Base-by-base conservation (phyloP, 2,797 vertebrate genomes). In the Acomys russatus region DNA sequence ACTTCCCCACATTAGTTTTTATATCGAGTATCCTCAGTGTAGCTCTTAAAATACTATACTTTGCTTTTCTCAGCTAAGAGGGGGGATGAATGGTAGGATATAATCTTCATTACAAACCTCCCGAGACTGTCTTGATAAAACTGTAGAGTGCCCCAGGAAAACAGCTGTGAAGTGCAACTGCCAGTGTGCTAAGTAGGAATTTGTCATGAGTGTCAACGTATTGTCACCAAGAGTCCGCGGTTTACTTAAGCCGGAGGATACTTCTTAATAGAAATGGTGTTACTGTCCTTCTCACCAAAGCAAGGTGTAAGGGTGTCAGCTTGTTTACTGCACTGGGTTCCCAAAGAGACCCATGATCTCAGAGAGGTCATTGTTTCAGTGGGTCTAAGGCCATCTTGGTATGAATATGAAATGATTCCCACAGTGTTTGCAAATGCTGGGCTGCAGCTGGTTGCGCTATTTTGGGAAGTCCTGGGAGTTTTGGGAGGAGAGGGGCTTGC, bases 81-180 rank as follows among this genome's bases (percentile, higher is more conserved):
- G n/a, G 11, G 15, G 61, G 59, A 33, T 76, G 51, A 61, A 85
- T 54, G 70, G 0, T 18, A 79, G 8, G 18, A 33, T 77, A 70
- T 77, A 59, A 4, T 78, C 18, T 84, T 59, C 49, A n/a, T 73
- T 5, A 15, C 14, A 71, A 20, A 84, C 33, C 14, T 61, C 38
- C 51, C 68, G 71, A 87, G 91, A 59, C 14, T 18, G 76, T 73
- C 64, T 79, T 61, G 76, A 73, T 78, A 77, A 88, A 95, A 79
- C 64, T 64, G 22, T 61, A 66, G 66, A 25, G 22, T 33, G 33
- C 38, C 80, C 61, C 12, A n/a, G 59, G 87, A 88, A 68, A 30
- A 14, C 11, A 74, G 9, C 33, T 74, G 18, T 9, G 68, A 90
- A 70, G 1, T 63, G 0, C 17, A n/a, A 56, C 11, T 66, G 64